Base-by-base conservation (phyloP, 2,888 invertebrate genomes). In the Hecatera dysodea region DNA sequence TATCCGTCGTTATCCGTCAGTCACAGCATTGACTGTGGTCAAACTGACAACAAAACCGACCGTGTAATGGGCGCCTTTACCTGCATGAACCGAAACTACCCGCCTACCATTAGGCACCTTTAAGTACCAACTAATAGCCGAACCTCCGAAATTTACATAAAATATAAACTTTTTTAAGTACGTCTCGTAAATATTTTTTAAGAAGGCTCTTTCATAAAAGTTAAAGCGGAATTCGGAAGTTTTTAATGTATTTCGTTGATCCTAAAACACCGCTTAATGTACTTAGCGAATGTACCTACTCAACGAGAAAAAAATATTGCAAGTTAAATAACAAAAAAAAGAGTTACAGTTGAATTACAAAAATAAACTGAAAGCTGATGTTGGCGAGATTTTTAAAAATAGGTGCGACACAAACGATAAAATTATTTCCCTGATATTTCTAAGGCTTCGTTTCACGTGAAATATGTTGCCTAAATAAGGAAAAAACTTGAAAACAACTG, bases 401-500 rank as follows among this genome's bases (percentile, higher is more conserved):
- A 70, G 52, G 8, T 36, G 36, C 33, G 33, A 42, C 22, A 42
- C n/a, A 7, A 50, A 7, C 19, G 29, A 74, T 59, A 52, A 64
- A 67, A 36, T 52, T 24, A 36, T 75, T 66, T 57, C 44, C 52
- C 24, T 46, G 44, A 46, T n/a, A 53, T 59, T 24, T 53, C 36
- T 48, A 62, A 71, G 52, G 50, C 19, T 52, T 52, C 29, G n/a
- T 62, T 70, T 57, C n/a, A 42, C 46, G 15, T 64, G 29, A 60
- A 63, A 78, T 53, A 61, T 36, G 19, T 42, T 50, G 59, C 42
- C 6, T 46, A 39, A 42, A 70, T 55, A 61, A 76, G 22, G 61
- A 67, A 62, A 80, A 72, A 42, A 22, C 15, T 2, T 44, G 36
- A 36, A 48, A 66, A 67, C 56, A 66, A 64, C 69, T 52, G 22